Evolutionary conservation across 2,888 invertebrate genomes (phyloP).

Genomic region (Rotaria macrura): DNA sequence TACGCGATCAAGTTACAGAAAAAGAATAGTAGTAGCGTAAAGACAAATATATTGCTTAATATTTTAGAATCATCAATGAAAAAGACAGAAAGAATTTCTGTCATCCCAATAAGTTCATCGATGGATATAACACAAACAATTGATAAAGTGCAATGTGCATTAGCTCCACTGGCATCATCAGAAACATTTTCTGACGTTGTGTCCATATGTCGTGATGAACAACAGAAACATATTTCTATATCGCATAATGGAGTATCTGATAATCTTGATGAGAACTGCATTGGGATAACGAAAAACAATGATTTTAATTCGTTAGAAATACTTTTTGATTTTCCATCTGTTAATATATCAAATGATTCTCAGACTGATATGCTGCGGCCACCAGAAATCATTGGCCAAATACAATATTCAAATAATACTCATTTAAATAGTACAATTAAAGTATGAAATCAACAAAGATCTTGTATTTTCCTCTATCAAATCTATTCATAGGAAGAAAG

Average conservation of each 20-base stretch:
- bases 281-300: neutral
- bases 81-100: neutral
- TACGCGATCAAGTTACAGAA: no score
- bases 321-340: neutral
- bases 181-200: constrained; percentile 44
- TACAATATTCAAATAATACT: neutral
- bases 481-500: neutral
- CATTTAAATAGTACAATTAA: neutral
- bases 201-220: neutral
- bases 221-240: neutral
- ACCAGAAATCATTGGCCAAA: neutral
- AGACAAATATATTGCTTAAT: no score
- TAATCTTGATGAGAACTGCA: neutral
- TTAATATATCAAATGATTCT: neutral
- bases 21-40: no score
- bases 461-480: no score
- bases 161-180: constrained; percentile 49
- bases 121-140: neutral
- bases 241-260: neutral
- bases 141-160: constrained; percentile 36
- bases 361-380: neutral
- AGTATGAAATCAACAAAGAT: neutral
- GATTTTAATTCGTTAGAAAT: constrained; percentile 16
- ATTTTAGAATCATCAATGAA: neutral
- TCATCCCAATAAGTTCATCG: neutral